These are phyloP conservation scores for Chesias legatella DNA, from an alignment of 2,888 invertebrate genomes.

Conservation along the genomic window DNA sequence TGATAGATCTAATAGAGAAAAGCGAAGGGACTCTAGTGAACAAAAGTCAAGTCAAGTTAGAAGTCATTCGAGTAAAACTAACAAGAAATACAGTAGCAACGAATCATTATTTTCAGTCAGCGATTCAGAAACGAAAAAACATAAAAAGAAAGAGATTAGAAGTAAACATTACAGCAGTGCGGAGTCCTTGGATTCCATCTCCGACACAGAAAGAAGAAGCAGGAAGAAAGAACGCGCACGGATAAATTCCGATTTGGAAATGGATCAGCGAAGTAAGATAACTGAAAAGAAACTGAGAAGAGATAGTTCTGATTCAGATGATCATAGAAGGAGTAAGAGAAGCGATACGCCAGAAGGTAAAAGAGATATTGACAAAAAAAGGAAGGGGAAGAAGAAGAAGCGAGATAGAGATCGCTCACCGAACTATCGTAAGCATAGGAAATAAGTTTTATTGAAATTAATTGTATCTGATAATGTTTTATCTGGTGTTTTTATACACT, in stretches of 20 bases:
- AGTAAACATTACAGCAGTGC: constrained; percentile 18
- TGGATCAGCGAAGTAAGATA: constrained; percentile 38
- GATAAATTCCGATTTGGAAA: constrained; percentile 46
- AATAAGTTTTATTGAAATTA: constrained; percentile 42
- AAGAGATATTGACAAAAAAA: constrained; percentile 78
- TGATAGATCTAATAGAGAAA: constrained; percentile 28
- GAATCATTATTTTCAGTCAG: constrained; percentile 20
- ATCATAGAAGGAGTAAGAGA: constrained; percentile 35
- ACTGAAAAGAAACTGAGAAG: constrained; percentile 29
- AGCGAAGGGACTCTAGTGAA: constrained; percentile 39
- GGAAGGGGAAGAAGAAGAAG: constrained; percentile 80
- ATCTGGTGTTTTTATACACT: too few relatives aligned
- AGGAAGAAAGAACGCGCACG: constrained; percentile 50
- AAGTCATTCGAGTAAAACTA: constrained; percentile 9
- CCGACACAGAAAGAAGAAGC: constrained; percentile 24
- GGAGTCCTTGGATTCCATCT: constrained; percentile 22
- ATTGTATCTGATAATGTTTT: too few relatives aligned
- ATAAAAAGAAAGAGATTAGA: constrained; percentile 14
- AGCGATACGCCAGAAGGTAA: constrained; percentile 55
- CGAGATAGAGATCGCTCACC: constrained; percentile 75
- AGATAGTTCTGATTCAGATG: constrained; percentile 38
- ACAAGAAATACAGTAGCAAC: constrained; percentile 23
- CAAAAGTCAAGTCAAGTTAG: constrained; percentile 25
- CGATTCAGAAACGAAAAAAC: constrained; percentile 14
- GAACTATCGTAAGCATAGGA: constrained; percentile 72